phyloP scores from a whole-genome alignment of 2,888 invertebrate species.

The Brenthis daphne region DNA sequence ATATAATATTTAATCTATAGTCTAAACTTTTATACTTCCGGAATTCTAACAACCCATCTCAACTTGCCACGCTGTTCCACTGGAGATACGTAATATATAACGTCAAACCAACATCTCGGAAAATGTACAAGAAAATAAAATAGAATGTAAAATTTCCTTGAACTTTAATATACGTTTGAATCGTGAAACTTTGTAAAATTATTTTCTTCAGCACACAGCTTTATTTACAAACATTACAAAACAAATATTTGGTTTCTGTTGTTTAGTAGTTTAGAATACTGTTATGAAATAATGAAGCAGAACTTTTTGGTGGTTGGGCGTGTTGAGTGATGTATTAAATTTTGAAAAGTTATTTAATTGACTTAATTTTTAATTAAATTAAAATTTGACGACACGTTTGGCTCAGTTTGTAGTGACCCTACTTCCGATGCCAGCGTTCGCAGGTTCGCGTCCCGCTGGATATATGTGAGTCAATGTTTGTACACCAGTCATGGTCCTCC shows the following conservation, averaged over 20 bases:
- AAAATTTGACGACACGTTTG: no score
- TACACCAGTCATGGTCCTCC: no score
- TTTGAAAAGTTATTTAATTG: no score
- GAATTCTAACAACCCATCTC: neutral
- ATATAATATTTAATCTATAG: neutral
- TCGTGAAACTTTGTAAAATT: constrained; percentile 4
- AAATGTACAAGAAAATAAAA: constrained; percentile 12
- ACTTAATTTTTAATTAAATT: no score
- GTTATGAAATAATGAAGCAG: neutral
- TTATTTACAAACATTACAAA: neutral
- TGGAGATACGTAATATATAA: constrained; percentile 10
- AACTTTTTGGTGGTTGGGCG: no score
- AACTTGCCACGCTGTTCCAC: constrained; percentile 1
- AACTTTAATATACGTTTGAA: constrained; percentile 8
- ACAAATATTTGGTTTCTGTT: neutral
- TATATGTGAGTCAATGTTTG: no score
- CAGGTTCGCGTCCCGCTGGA: no score
- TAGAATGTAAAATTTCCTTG: constrained; percentile 16
- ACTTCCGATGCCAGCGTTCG: no score
- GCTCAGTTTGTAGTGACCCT: no score
- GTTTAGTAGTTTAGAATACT: neutral
- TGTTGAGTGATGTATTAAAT: no score
- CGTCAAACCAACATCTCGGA: constrained; percentile 12
- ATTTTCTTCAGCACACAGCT: neutral
- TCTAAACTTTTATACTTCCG: neutral